Evolutionary conservation across 2,797 vertebrate species (phyloP), one percentile per base, ranked within the genome.

Genomic region (Malurus leucopterus): DNA sequence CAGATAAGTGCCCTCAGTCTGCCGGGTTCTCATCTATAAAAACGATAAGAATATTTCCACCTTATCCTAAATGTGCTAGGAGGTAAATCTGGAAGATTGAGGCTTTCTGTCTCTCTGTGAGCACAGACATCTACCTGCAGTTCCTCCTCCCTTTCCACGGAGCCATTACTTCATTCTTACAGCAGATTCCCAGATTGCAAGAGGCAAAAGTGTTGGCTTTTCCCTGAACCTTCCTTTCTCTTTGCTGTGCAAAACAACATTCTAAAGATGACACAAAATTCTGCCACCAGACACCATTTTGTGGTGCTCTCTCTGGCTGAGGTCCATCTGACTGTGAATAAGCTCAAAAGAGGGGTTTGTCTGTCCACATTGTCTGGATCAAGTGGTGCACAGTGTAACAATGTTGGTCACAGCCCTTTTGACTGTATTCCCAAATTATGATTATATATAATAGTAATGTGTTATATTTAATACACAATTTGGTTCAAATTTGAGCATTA

Each of bases 81-180:
- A 91, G 86, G 92, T 85, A 89, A 94, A 90, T 90, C 76, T 49
- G 11, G 30, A 74, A 84, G 83, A 75, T 11, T 72, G 89, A 94
- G 83, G n/a, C 24, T 85, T 80, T 90, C 72, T 91, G 62, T 72
- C 67, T 78, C 70, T 26, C 62, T 38, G 15, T 47, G 54, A 81
- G 44, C 30, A 64, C 34, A 62, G 59, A 23, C 23, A 57, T 30
- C 32, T 13, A 58, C 85, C 70, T 90, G 23, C 23, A 12, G 8
- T 77, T 26, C 23, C 40, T 69, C 41, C 34, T 68, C 29, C 41
- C 51, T 55, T 84, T 75, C 76, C 15, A 7, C 58, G 49, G 84
- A 71, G 82, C 47, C 1, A 32, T 75, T 49, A 27, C 79, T 92
- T 89, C 73, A 59, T 87, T 91, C 58, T 69, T 58, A 13, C 41